Conservation (phyloP, 2,797 vertebrate species). For the Darevskia nairensis region DNA sequence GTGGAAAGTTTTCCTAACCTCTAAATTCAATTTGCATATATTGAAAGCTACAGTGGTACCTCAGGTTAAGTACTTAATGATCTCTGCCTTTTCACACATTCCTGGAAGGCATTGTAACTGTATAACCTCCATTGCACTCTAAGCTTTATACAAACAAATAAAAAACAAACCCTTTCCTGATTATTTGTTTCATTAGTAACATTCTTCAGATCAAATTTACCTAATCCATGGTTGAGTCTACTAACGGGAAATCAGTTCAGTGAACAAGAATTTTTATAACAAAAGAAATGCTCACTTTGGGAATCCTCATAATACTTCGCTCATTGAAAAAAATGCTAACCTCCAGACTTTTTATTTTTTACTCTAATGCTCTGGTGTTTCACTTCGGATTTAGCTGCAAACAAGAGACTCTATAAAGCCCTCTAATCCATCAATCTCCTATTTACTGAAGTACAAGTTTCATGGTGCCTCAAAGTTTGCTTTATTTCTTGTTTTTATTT, state of each 20-base stretch:
- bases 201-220: slow-evolving; percentile 80
- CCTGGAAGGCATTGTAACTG: slow-evolving; percentile 49
- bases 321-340: slow-evolving; percentile 77
- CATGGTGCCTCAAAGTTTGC: slow-evolving; percentile 56
- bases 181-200: slow-evolving; percentile 78
- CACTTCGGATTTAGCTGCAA: slow-evolving; percentile 77
- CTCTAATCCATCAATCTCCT: slow-evolving; percentile 77
- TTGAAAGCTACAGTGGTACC: slow-evolving; percentile 33
- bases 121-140: slow-evolving; percentile 57
- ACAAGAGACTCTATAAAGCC: slow-evolving; percentile 74
- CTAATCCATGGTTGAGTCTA: slow-evolving; percentile 76
- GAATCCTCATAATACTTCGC: slow-evolving; percentile 73
- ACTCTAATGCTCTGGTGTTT: slow-evolving; percentile 76
- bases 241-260: slow-evolving; percentile 77
- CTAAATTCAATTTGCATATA: slow-evolving; percentile 58
- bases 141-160: slow-evolving; percentile 51
- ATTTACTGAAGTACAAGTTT: slow-evolving; percentile 76
- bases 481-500: slow-evolving; percentile 66
- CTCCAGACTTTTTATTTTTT: slow-evolving; percentile 68
- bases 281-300: slow-evolving; percentile 80
- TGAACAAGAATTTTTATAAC: slow-evolving; percentile 75
- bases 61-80: neutral
- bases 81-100: slow-evolving; percentile 57
- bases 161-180: slow-evolving; percentile 11
- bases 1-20: slow-evolving; percentile 47